Evolutionary conservation across 53 echinoderm and acorn worm species (phyloP).

Genomic region (Mesocentrotus franciscanus): DNA sequence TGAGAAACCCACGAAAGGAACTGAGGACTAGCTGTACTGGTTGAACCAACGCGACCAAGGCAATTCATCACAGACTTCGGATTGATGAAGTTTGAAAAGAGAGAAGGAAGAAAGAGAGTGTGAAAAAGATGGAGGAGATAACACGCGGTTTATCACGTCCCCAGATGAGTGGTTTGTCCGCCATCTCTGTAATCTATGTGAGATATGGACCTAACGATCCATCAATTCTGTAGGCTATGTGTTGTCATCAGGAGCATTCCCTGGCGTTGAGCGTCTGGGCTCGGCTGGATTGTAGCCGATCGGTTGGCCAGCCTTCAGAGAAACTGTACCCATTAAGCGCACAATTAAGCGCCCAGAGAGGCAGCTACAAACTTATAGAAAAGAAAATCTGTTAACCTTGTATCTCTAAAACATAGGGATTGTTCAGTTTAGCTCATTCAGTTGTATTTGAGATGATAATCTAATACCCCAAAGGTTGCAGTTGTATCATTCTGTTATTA

Average conservation of each 20-base stretch:
- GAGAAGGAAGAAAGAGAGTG: neutral
- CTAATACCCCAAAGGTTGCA: too few relatives aligned
- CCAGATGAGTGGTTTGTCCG: neutral
- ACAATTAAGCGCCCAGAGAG: neutral
- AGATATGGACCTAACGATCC: slow-evolving; percentile 55
- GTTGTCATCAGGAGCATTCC: slow-evolving; percentile 24
- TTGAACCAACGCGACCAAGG: neutral
- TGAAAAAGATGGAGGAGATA: slow-evolving; percentile 29
- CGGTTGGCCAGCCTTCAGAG: neutral
- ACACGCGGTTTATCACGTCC: neutral
- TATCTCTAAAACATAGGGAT: neutral
- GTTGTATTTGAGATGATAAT: neutral
- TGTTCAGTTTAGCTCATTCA: neutral
- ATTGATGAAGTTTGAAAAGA: neutral
- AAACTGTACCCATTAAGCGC: neutral
- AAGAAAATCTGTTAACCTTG: neutral
- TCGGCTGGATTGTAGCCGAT: neutral
- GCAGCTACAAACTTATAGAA: neutral
- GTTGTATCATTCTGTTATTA: too few relatives aligned
- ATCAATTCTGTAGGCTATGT: neutral
- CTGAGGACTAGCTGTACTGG: neutral
- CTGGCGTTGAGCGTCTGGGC: neutral
- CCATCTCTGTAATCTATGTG: slow-evolving; percentile 3
- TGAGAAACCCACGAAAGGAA: too few relatives aligned
- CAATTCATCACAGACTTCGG: neutral